Evolutionary conservation across 2,888 invertebrate genomes (phyloP).

Genomic region (Leptinotarsa tumamoca): DNA sequence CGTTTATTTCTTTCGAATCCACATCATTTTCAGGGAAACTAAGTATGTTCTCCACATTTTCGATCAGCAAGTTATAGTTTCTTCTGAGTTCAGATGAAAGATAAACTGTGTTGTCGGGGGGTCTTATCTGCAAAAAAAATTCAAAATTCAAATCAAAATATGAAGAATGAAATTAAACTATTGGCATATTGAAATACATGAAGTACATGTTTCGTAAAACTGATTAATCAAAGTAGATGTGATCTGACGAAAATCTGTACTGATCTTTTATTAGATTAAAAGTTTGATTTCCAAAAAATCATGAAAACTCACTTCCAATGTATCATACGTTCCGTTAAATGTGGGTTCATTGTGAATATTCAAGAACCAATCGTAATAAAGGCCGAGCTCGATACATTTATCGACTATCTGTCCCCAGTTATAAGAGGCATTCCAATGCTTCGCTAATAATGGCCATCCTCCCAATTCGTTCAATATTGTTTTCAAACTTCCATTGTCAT

Average conservation of each 20-base stretch:
- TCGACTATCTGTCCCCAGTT: conserved; percentile 47
- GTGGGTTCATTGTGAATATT: conserved; percentile 28
- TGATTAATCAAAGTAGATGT: too few relatives aligned
- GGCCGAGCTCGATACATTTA: conserved; percentile 40
- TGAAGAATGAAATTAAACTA: too few relatives aligned
- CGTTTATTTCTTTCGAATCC: conserved; percentile 27
- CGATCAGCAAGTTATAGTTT: conserved; percentile 47
- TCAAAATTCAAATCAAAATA: not conserved
- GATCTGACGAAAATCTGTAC: too few relatives aligned
- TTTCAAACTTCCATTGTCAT: conserved; percentile 42
- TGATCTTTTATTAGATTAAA: too few relatives aligned
- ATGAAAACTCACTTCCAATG: conserved; percentile 26
- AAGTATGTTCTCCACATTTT: conserved; percentile 44
- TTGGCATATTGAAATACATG: too few relatives aligned
- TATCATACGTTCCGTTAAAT: conserved; percentile 25
- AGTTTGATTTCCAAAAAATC: not conserved
- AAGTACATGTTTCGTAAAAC: too few relatives aligned
- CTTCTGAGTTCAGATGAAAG: conserved; percentile 35
- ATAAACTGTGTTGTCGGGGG: conserved; percentile 42
- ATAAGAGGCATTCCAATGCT: conserved; percentile 50
- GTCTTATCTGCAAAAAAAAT: conserved; percentile 45
- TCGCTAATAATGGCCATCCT: conserved; percentile 53
- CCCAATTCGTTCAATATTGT: conserved; percentile 45
- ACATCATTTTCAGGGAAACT: conserved; percentile 39
- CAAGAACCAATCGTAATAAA: conserved; percentile 47